Evolutionary conservation across 2,113 vertebrate genomes (phyloP), one percentile per base, ranked within the genome.

Genomic region (Bucco capensis): DNA sequence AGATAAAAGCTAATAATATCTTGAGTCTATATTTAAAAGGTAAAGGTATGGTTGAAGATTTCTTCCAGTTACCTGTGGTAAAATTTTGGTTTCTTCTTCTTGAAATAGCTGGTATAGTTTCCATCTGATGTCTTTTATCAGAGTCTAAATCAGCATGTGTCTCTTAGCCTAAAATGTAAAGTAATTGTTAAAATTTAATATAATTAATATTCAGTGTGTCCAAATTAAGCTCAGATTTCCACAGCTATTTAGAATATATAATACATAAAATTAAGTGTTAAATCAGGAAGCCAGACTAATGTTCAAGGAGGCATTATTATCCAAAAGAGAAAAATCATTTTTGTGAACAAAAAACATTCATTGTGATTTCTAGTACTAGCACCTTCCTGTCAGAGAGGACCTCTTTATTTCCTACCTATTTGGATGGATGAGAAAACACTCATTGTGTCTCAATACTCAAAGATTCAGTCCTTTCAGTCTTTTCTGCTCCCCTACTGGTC

Each of bases 51-150:
- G 9, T 19, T 70, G 10, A 57, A 72, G 60, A 73, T 64, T 74
- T 89, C 38, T 90, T 74, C 25, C 44, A 72, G 49, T 75, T 31
- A 49, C 40, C 49, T 88, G 23, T 60, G 51, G 64, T 51, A 24
- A 93, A 71, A 88, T 66, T 74, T 88, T 88, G n/a, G 77, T 91
- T 77, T 83, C 33, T 83, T 88, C 40, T 80, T 86, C 37, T 79
- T 79, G 25, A 93, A 76, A 66, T 66, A 46, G 21, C 57, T 76
- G 27, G 79, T 83, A 31, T 62, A 37, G 37, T 87, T 92, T 89
- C 54, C 11, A 42, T 57, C 25, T 87, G 58, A 74, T 90, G 83
- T 91, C 30, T 76, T 89, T 76, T 88, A 78, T 86, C 89, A 83
- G 46, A 61, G 70, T 80, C 71, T 84, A 74, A 88, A 79, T 90